A percentile compares a stretch with the other conserved stretches of the same genome.
Evolutionary conservation across 2,888 invertebrate genomes (phyloP).

Genomic region (Lycocerus yunnanus): DNA sequence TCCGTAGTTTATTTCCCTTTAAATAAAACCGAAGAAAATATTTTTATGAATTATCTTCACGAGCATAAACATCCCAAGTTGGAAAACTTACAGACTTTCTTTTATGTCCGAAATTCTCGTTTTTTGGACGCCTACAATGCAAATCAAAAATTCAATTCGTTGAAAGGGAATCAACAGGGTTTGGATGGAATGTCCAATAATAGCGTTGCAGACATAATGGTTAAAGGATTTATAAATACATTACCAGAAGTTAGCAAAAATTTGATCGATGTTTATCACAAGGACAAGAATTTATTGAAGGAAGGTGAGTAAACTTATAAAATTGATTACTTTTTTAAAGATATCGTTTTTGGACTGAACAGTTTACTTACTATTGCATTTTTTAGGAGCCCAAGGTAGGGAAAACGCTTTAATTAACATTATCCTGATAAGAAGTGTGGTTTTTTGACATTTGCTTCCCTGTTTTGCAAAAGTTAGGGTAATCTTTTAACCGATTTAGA

Average conservation of each 20-base stretch:
- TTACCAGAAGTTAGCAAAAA: slow-evolving; percentile 47
- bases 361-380: not conserved
- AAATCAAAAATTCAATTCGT: slow-evolving; percentile 11
- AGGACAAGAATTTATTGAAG: slow-evolving; percentile 42
- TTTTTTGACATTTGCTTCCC: not conserved
- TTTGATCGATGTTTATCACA: slow-evolving; percentile 44
- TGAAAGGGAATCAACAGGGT: slow-evolving; percentile 39
- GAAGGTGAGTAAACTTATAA: slow-evolving; percentile 38
- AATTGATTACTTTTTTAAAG: not conserved
- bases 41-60: slow-evolving; percentile 68
- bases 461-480: not conserved
- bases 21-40: slow-evolving; percentile 66
- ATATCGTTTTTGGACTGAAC: not conserved
- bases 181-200: slow-evolving; percentile 43
- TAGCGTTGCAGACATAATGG: slow-evolving; percentile 39
- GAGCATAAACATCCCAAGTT: slow-evolving; percentile 59
- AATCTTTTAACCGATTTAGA: not conserved
- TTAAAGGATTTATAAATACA: slow-evolving; percentile 42
- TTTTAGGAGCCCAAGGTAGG: not conserved
- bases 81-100: slow-evolving; percentile 71
- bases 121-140: slow-evolving; percentile 62
- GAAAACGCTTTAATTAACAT: not conserved
- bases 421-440: not conserved
- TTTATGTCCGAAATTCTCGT: slow-evolving; percentile 67
- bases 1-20: slow-evolving; percentile 68